Base-by-base conservation (phyloP, 2,888 invertebrate species). In the Torymus auratus region DNA sequence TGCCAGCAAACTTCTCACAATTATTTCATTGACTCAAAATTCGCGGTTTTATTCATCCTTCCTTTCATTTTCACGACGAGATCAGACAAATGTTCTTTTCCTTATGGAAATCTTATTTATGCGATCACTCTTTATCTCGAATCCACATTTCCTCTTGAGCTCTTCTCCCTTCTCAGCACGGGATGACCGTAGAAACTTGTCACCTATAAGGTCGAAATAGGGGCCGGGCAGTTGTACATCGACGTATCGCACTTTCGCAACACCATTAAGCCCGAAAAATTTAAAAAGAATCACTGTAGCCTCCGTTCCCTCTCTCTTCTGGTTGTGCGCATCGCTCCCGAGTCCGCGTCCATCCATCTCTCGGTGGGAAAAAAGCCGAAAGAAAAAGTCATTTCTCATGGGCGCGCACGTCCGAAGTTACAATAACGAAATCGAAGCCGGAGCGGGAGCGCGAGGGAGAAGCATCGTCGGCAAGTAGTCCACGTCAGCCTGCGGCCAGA, bases 401-500 rank as follows among this genome's bases (percentile, higher is more conserved):
- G n/a, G 55, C 28, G n/a, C 13, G 20, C 20, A 41, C 61, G 12
- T 15, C 23, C 61, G 12, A 61, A 61, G 12, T 61, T 61, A 61
- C 53, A 20, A 52, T 62, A 72, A 72, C 53, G 53, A 52, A 61
- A 72, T 72, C 52, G 62, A 72, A 28, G 41, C 41, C 7, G 41
- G 52, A 71, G 52, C 15, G 15, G 1, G 20, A 14, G 14, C 12
- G 13, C 11, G 28, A 13, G 71, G 23, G 50, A 71, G 41, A 61
- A 53, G 55, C 15, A 15, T 28, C 17, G 52, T 7, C n/a, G 28
- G 70, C 60, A 50, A 65, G 75, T 52, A 60, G 77, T 64, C 14
- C 15, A 61, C 15, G 70, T 77, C 70, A 70, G 69, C 28, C 20
- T 55, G 74, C 58, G 74, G 62, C 13, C 70, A 58, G 70, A 28